These are phyloP conservation scores for Cecropterus lyciades DNA, from an alignment of 1,140 invertebrate species.

Conservation along the genomic window DNA sequence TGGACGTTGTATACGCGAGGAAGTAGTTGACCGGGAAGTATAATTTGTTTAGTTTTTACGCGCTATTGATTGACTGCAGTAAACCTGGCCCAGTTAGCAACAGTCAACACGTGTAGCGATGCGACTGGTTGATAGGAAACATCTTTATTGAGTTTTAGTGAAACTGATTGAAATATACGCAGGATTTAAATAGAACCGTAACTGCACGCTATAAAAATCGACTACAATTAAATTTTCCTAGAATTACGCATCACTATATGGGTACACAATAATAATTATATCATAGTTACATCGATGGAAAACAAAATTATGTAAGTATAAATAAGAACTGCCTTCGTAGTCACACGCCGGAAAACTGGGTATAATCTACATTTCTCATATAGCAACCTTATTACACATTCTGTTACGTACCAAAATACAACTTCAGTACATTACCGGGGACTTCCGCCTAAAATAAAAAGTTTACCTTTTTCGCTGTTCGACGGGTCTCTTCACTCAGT, in stretches of 20 bases:
- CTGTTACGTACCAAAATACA: slow-evolving; percentile 15
- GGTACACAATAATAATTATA: neutral
- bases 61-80: slow-evolving; percentile 66
- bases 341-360: neutral
- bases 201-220: too few relatives aligned
- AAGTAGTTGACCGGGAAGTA: slow-evolving; percentile 36
- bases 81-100: slow-evolving; percentile 56
- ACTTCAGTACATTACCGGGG: neutral
- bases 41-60: slow-evolving; percentile 63
- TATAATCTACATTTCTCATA: neutral
- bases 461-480: slow-evolving; percentile 17
- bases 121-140: slow-evolving; percentile 27
- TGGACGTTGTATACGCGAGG: slow-evolving; percentile 19
- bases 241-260: slow-evolving; percentile 1
- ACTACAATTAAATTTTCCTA: neutral
- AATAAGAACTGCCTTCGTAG: neutral
- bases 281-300: neutral
- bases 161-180: slow-evolving; percentile 12
- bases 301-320: slow-evolving; percentile 1
- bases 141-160: slow-evolving; percentile 16
- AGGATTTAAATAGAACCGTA: too few relatives aligned
- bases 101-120: slow-evolving; percentile 35
- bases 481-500: neutral
- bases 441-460: slow-evolving; percentile 16
- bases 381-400: slow-evolving; percentile 12